These are phyloP conservation scores for Scolopax mira DNA, from an alignment of 2,113 vertebrate species.

Conservation along the genomic window DNA sequence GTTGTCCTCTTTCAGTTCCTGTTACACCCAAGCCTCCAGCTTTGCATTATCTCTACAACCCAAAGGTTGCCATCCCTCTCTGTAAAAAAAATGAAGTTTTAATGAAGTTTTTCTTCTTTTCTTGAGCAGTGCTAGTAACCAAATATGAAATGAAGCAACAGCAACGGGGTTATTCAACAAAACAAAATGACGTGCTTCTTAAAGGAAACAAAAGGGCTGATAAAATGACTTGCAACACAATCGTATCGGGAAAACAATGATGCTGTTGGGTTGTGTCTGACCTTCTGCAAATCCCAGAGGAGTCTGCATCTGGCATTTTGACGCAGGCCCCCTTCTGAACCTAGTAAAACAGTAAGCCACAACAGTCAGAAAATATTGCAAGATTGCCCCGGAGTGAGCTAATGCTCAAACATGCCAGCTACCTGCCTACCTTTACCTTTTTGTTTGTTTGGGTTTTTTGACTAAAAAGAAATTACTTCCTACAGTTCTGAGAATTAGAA, in stretches of 20 bases:
- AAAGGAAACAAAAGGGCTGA: neutral
- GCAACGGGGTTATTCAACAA: neutral
- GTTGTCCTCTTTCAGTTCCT: neutral
- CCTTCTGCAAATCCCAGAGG: neutral
- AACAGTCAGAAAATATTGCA: neutral
- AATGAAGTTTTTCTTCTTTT: neutral
- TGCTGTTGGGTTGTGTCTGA: neutral
- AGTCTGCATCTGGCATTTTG: neutral
- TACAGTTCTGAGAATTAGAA: slow-evolving; percentile 28
- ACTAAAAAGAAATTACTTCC: slow-evolving; percentile 22
- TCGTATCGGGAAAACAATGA: neutral
- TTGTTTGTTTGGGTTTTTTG: neutral
- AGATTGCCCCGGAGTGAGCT: neutral
- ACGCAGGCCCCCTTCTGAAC: neutral
- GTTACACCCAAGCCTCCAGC: neutral
- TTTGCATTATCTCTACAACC: neutral
- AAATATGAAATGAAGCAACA: neutral
- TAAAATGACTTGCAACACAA: neutral
- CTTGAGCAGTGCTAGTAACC: neutral
- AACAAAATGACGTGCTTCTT: neutral
- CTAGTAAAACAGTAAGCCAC: neutral
- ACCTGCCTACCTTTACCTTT: neutral
- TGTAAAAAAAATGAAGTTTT: neutral
- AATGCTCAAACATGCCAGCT: neutral
- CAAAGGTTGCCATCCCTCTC: neutral